Base-by-base conservation (phyloP, 2,797 vertebrate species). In the Spondyliosoma cantharus region DNA sequence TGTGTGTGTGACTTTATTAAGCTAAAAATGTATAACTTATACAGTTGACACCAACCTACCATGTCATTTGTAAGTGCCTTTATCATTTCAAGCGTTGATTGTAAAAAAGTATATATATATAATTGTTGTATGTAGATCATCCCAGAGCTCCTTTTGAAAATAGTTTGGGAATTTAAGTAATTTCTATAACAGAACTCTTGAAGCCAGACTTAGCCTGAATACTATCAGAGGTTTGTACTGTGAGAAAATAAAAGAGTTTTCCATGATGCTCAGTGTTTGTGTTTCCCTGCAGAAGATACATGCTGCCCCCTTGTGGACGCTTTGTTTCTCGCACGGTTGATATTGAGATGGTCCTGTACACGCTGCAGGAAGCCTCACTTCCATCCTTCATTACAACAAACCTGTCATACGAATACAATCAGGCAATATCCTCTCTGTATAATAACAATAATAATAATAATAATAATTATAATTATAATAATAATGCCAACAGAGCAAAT, bases 241-340 rank as follows among this genome's bases (percentile, higher is more conserved):
- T 7, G 12, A 15, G 42, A 15, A 15, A 67, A 27, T 1, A 32
- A 37, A 32, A 37, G 32, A 0, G 14, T 29, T 69, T 67, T 25
- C 53, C 27, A 13, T 29, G 24, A 58, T 6, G 9, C 15, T 3
- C n/a, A 3, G 7, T 9, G 43, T 50, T 20, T 25, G 16, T 0
- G 42, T 6, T 53, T 22, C 16, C 5, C 37, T 24, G 45, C 9
- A 22, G 56, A 67, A 56, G 80, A 64, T 1, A 0, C 11, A 74
- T 89, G 66, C 82, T 79, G 81, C 91, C 91, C 83, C 62, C 91
- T 45, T 43, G 86, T 91, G 92, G 90, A 62, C n/a, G 7, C 1
- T n/a, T 3, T 45, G n/a, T 14, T 20, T 29, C 6, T 29, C 3
- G 0, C 3, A 15, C 4, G 2, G 27, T 29, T 11, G 0, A 54